phyloP scores from a whole-genome alignment of 2,113 vertebrate species.

The Sapayoa aenigma region DNA sequence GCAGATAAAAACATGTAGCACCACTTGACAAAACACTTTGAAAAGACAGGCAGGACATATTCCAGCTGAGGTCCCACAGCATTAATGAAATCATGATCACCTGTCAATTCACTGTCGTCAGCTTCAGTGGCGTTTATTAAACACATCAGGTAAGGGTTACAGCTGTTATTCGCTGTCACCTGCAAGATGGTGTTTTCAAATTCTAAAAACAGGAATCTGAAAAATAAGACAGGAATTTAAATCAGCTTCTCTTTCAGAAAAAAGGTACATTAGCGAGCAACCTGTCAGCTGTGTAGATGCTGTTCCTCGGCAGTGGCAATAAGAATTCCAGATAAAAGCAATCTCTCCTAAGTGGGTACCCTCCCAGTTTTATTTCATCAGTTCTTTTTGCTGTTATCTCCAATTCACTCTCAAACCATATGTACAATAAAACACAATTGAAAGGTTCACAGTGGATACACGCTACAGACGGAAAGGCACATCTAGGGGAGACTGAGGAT shows the following conservation, averaged over 20 bases:
- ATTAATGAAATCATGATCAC: constrained; percentile 57
- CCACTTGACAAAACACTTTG: not conserved
- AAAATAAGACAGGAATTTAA: constrained; percentile 39
- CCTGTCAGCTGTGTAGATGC: not conserved
- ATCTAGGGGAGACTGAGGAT: not conserved
- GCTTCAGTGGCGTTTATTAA: constrained; percentile 62
- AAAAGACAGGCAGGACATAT: not conserved
- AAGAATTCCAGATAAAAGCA: constrained; percentile 4
- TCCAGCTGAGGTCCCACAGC: not conserved
- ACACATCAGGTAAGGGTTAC: constrained; percentile 70
- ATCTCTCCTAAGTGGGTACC: not conserved
- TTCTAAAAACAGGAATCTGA: constrained; percentile 74
- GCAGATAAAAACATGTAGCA: not conserved
- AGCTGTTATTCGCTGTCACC: constrained; percentile 60
- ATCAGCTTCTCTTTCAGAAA: not conserved
- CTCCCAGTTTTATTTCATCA: not conserved
- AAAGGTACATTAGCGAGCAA: not conserved
- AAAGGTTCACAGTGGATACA: not conserved
- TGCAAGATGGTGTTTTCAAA: constrained; percentile 71
- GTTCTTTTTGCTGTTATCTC: not conserved
- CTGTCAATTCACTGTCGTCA: constrained; percentile 61
- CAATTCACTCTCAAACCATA: not conserved
- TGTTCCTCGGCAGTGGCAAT: not conserved
- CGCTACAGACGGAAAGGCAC: not conserved
- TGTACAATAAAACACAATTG: not conserved